These are phyloP conservation scores for Neolamprologus longior DNA, from an alignment of 2,113 vertebrate species.

Conservation along the genomic window DNA sequence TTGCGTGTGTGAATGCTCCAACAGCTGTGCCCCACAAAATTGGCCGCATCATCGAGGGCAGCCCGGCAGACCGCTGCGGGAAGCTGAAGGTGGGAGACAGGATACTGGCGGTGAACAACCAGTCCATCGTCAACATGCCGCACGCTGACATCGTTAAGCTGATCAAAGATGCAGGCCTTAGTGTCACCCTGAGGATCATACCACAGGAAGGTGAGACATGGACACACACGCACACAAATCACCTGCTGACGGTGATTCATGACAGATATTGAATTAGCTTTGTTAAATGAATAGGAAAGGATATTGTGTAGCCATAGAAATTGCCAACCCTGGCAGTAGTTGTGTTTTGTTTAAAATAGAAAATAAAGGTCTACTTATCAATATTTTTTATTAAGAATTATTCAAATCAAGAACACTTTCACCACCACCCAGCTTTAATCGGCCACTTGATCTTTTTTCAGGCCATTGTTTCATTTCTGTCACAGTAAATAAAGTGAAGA, in stretches of 20 bases:
- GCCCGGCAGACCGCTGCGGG: slow-evolving; percentile 92
- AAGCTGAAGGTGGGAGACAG: slow-evolving; percentile 97
- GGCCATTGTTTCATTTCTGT: background rate
- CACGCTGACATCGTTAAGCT: slow-evolving; percentile 98
- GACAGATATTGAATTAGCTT: background rate
- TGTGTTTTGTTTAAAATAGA: background rate
- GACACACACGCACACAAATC: background rate
- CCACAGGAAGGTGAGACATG: slow-evolving; percentile 89
- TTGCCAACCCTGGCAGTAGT: background rate
- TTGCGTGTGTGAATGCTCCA: background rate
- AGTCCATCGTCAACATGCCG: slow-evolving; percentile 96
- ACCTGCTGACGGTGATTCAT: background rate
- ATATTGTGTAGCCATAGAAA: background rate
- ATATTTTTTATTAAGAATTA: background rate
- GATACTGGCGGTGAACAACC: slow-evolving; percentile 95
- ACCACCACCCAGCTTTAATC: background rate
- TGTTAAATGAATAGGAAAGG: background rate
- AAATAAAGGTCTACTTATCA: background rate
- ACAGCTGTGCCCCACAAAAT: slow-evolving; percentile 97
- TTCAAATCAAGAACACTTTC: background rate
- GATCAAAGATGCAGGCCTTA: slow-evolving; percentile 97
- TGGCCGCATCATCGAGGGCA: slow-evolving; percentile 96
- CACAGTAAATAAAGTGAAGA: background rate
- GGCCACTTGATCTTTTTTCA: background rate
- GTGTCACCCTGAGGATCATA: slow-evolving; percentile 92